Conservation (phyloP, 2,888 invertebrate genomes). For the Cheilosia grossa region DNA sequence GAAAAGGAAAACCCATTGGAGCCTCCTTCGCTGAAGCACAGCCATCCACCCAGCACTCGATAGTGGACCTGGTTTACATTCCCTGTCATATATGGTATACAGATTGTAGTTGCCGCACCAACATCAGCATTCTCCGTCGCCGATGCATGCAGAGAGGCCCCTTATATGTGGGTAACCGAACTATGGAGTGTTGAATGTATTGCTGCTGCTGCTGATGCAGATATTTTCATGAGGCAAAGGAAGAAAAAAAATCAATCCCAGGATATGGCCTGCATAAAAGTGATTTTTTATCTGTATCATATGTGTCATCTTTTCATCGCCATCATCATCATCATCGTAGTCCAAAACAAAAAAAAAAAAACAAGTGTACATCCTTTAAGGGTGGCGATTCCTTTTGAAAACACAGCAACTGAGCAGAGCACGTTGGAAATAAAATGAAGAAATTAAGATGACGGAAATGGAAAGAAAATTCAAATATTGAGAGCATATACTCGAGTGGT, state of each 20-base stretch:
- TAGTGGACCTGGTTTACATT: slow-evolving; percentile 71
- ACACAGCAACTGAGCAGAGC: neutral
- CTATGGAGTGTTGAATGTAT: slow-evolving; percentile 57
- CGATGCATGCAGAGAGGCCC: slow-evolving; percentile 14
- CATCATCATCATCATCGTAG: slow-evolving; percentile 26
- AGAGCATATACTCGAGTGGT: slow-evolving; percentile 52
- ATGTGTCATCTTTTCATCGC: slow-evolving; percentile 63
- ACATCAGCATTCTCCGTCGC: slow-evolving; percentile 4
- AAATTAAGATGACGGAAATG: slow-evolving; percentile 65
- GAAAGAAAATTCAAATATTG: slow-evolving; percentile 64
- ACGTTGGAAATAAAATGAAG: slow-evolving; percentile 49
- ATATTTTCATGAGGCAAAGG: slow-evolving; percentile 36
- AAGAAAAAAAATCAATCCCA: slow-evolving; percentile 44
- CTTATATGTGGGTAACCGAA: slow-evolving; percentile 63
- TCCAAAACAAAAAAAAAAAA: slow-evolving; percentile 40
- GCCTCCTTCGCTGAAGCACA: neutral
- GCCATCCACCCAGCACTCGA: slow-evolving; percentile 27
- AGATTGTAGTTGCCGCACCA: slow-evolving; percentile 26
- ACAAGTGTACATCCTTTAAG: slow-evolving; percentile 44
- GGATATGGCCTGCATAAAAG: slow-evolving; percentile 52
- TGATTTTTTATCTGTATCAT: slow-evolving; percentile 49
- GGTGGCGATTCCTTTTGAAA: slow-evolving; percentile 33
- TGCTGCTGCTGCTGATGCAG: slow-evolving; percentile 59
- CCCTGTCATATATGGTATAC: slow-evolving; percentile 12
- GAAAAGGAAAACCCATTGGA: slow-evolving; percentile 42